A percentile compares a stretch with the other conserved stretches of the same genome.
These are phyloP conservation scores for Oreochromis aureus DNA, from an alignment of 2,113 vertebrate species.

Conservation along the genomic window DNA sequence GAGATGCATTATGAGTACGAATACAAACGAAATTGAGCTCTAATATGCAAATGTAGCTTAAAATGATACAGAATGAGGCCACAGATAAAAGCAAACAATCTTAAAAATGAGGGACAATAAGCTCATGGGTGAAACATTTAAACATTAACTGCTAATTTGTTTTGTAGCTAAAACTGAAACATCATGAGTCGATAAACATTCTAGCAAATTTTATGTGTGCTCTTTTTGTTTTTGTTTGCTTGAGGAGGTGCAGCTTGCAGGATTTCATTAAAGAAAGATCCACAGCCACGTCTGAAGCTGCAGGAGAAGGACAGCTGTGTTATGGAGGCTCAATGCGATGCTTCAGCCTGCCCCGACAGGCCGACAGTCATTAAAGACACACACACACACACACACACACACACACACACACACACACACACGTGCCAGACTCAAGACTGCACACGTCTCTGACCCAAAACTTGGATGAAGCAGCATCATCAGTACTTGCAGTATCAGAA, in stretches of 20 bases:
- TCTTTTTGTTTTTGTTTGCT: not conserved
- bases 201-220: not conserved
- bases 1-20: not conserved
- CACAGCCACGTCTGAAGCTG: not conserved
- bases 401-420: not conserved
- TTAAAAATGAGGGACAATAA: not conserved
- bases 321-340: constrained; percentile 10
- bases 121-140: not conserved
- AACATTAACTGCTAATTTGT: not conserved
- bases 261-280: not conserved
- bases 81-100: not conserved
- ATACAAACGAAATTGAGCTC: not conserved
- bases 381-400: not conserved
- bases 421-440: not conserved
- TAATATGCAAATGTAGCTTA: not conserved
- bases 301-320: constrained; percentile 18
- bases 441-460: not conserved
- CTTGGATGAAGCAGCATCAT: not conserved
- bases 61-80: not conserved
- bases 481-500: not conserved
- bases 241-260: not conserved
- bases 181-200: not conserved
- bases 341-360: constrained; percentile 41
- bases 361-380: not conserved
- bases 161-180: not conserved